Evolutionary conservation across 1,140 invertebrate species (phyloP).

Genomic region (Macrosteles quadrilineatus): DNA sequence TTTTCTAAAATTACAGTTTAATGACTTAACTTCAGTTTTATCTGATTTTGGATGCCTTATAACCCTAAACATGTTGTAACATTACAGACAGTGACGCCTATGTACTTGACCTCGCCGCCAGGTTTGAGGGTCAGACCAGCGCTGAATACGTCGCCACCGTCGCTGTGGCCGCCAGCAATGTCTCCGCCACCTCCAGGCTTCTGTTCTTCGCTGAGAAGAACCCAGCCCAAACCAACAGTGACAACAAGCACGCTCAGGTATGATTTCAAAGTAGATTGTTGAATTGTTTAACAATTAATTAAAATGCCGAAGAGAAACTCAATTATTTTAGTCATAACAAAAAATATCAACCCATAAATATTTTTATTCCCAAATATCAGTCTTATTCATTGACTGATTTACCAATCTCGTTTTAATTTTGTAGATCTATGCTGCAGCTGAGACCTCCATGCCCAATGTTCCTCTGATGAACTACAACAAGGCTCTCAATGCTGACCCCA

Average conservation of each 20-base stretch:
- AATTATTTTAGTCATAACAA: no score
- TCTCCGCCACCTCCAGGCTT: slow-evolving; percentile 55
- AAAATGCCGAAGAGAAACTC: no score
- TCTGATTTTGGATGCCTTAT: neutral
- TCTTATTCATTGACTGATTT: no score
- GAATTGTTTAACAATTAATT: no score
- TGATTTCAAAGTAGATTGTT: no score
- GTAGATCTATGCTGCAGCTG: slow-evolving; percentile 20
- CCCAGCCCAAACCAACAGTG: slow-evolving; percentile 36
- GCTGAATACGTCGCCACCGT: slow-evolving; percentile 52
- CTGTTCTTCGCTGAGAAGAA: slow-evolving; percentile 50
- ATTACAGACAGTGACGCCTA: slow-evolving; percentile 45
- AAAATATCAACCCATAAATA: no score
- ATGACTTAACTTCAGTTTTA: neutral
- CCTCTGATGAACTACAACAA: slow-evolving; percentile 54
- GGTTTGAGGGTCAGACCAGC: slow-evolving; percentile 54
- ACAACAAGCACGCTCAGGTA: slow-evolving; percentile 17
- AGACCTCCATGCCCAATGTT: slow-evolving; percentile 51
- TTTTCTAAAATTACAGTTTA: no score
- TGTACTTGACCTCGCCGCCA: slow-evolving; percentile 55
- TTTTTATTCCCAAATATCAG: no score
- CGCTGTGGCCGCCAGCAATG: slow-evolving; percentile 55
- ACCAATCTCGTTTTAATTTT: neutral
- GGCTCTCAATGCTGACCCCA: slow-evolving; percentile 54
- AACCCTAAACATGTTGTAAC: no score